Base-by-base conservation (phyloP, 1,140 invertebrate species). In the Heliconius nattereri region DNA sequence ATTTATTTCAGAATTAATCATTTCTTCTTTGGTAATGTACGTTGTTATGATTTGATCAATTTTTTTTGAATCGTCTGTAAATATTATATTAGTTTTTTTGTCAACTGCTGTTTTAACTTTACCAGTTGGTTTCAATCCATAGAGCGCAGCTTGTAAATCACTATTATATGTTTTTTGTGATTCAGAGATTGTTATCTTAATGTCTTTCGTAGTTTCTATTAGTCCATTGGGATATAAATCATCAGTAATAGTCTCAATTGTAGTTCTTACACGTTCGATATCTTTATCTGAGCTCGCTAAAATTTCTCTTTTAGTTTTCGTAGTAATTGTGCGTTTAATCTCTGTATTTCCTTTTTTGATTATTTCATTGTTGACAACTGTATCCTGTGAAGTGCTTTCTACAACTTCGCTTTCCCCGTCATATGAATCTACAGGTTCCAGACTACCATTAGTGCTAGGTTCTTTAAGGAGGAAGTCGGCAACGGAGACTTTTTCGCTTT, bases 141-240 rank as follows among this genome's bases (percentile, higher is more conserved):
- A 84, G 72, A 95, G 82, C 29, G 94, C 91, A 37, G 92, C 91
- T 83, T 94, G 90, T 76, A 95, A 85, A 80, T 94, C 89, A 90
- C 87, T 92, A 75, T 93, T 89, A 32, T 93, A 94, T 45, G 92
- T 94, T 81, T 92, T 94, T 84, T 95, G 94, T 80, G 89, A 94
- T 86, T 95, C 94, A 3, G 94, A 95, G 78, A 95, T 91, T 11
- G 94, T 95, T 60, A 95, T 94, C 88, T 95, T 95, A 16, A 95
- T 92, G 78, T 95, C 94, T 89, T 94, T 95, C 2, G 94, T 94
- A 13, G 94, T 95, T 89, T 95, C 94, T 66, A 93, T 90, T 5
- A 93, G 91, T 29, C 94, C 93, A 87, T 94, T 92, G 8, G 94
- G 91, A 83, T 92, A 94, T 85, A 92, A 92, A 85, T 95, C 94